Conservation (phyloP, 2,113 vertebrate species). For the Clupea harengus region DNA sequence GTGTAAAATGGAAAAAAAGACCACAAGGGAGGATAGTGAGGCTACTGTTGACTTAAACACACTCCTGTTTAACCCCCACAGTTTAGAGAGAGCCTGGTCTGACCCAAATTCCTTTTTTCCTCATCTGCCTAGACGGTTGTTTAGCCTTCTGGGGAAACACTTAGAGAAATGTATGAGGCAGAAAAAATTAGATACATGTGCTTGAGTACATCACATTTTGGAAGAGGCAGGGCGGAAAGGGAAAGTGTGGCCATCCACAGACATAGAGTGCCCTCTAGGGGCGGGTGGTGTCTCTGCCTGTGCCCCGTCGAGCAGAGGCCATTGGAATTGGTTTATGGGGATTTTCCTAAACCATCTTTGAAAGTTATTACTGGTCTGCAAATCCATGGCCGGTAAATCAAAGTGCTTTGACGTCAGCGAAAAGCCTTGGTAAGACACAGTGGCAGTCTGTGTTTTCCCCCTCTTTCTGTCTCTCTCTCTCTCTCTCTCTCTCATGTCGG, state of each 20-base stretch:
- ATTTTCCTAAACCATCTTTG: slow-evolving; percentile 55
- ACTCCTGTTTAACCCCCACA: slow-evolving; percentile 53
- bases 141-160: slow-evolving; percentile 80
- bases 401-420: slow-evolving; percentile 48
- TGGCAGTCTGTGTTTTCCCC: neutral
- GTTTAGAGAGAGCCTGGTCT: slow-evolving; percentile 67
- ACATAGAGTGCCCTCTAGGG: slow-evolving; percentile 76
- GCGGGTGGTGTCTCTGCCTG: slow-evolving; percentile 28
- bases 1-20: slow-evolving; percentile 43
- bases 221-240: slow-evolving; percentile 26
- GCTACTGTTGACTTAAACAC: slow-evolving; percentile 62
- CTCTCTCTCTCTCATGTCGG: neutral
- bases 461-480: neutral
- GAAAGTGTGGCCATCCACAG: slow-evolving; percentile 56
- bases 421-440: neutral
- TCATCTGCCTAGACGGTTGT: slow-evolving; percentile 78
- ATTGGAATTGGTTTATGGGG: slow-evolving; percentile 44
- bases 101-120: slow-evolving; percentile 76
- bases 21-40: slow-evolving; percentile 34
- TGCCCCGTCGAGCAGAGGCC: slow-evolving; percentile 29
- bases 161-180: slow-evolving; percentile 72
- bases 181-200: slow-evolving; percentile 59
- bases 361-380: slow-evolving; percentile 44
- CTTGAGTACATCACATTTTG: slow-evolving; percentile 67
- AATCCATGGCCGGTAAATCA: slow-evolving; percentile 42